Evolutionary conservation across 2,113 vertebrate species (phyloP).

Genomic region (Dipodomys ordii): DNA sequence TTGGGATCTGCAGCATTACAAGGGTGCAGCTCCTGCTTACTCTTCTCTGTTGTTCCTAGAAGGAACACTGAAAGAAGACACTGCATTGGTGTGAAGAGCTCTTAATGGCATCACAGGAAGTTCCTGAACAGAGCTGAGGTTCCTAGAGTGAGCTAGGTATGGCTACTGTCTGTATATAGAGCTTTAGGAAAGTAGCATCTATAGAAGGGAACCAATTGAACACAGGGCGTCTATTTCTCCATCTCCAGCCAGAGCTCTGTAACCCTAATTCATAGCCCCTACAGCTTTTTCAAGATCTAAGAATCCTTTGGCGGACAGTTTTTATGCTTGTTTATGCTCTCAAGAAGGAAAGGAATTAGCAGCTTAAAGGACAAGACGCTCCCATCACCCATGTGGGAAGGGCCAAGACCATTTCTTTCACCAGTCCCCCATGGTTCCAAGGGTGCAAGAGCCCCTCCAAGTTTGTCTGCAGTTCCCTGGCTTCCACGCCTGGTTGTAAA

Average conservation of each 20-base stretch:
- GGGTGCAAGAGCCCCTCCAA: neutral
- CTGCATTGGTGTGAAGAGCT: neutral
- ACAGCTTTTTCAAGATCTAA: neutral
- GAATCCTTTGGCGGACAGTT: neutral
- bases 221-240: neutral
- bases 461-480: neutral
- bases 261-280: neutral
- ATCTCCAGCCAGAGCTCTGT: neutral
- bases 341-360: slow-evolving; percentile 17
- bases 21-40: neutral
- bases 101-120: neutral
- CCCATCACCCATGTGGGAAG: neutral
- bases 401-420: neutral
- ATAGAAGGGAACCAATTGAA: neutral
- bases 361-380: neutral
- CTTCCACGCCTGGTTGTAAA: slow-evolving; percentile 51
- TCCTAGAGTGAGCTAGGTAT: neutral
- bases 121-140: neutral
- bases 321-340: neutral
- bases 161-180: neutral
- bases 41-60: neutral
- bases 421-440: neutral
- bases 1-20: neutral
- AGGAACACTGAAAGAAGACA: neutral
- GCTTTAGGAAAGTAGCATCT: neutral